Evolutionary conservation across 2,113 vertebrate genomes (phyloP).

Genomic region (Sterna hirundo): DNA sequence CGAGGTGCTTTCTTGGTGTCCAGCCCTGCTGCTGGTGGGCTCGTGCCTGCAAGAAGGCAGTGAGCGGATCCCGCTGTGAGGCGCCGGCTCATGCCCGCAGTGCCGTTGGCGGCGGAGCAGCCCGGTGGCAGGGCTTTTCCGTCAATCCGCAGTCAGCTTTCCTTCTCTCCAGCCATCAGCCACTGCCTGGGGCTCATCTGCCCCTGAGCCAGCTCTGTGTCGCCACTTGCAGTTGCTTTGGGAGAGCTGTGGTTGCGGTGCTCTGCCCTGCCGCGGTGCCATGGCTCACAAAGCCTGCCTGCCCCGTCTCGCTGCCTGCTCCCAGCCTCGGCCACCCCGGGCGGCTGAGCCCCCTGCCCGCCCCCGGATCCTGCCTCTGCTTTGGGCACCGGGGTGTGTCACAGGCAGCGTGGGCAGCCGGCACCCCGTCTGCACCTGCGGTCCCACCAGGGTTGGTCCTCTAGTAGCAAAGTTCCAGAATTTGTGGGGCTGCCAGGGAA

Average conservation of each 20-base stretch:
- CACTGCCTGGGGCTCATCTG: not conserved
- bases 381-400: rapidly evolving
- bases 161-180: not conserved
- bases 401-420: not conserved
- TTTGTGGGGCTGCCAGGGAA: not conserved
- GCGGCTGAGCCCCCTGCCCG: not conserved
- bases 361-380: not conserved
- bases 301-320: not conserved
- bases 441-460: not conserved
- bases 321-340: not conserved
- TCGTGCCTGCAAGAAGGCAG: not conserved
- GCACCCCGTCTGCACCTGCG: not conserved
- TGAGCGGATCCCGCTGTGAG: rapidly evolving
- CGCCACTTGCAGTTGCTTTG: rapidly evolving
- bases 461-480: not conserved
- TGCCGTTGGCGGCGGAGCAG: rapidly evolving
- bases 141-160: rapidly evolving
- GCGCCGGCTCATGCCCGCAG: rapidly evolving
- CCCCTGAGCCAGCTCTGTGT: not conserved
- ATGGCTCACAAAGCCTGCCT: not conserved
- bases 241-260: not conserved
- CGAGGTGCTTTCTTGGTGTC: not conserved
- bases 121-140: not conserved
- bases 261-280: not conserved
- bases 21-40: not conserved